Evolutionary conservation across 2,113 vertebrate species (phyloP), one percentile per base, ranked within the genome.

Genomic region (Festucalex cinctus): DNA sequence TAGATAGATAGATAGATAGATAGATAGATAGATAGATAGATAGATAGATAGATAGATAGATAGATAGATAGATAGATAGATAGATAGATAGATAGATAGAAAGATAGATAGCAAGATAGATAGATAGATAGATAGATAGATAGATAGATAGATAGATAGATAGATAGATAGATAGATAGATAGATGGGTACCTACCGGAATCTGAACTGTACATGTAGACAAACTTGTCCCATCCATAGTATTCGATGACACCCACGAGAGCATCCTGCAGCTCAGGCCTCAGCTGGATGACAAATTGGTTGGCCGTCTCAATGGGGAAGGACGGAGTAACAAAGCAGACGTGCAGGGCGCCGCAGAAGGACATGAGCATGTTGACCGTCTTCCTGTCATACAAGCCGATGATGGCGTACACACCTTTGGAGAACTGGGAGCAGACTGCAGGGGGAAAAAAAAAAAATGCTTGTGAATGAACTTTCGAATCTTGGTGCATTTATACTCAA

Each of bases 161-260:
- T 19, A 17, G 17, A 59, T 10, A 36, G 2, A 59, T 19, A 20
- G 14, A 59, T n/a, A 36, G 9, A 59, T 20, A 60, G 17, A 60
- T 12, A n/a, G 17, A n/a, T 32, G n/a, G 17, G 20, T 60, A 60
- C 85, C 90, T 86, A 98, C 96, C 97, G 75, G 96, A 92, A 81
- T 99, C 96, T 0, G 97, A 97, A 43, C 96, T 96, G 77, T 99
- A 99, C 87, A 99, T 98, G 88, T 99, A 98, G 85, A 98, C 95
- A 51, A 99, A 98, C 86, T 95, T 98, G 89, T 92, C 94, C 96
- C 97, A 99, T 69, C 93, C 93, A 85, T 98, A 98, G 90, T 96
- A 94, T 66, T 98, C 94, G 0, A 98, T 97, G 76, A 98, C 93
- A 10, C 90, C 96, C 83, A 99, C 96, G 83, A 99, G 92, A 14